phyloP scores from a whole-genome alignment of 2,113 vertebrate genomes.

The Hemiscyllium ocellatum region DNA sequence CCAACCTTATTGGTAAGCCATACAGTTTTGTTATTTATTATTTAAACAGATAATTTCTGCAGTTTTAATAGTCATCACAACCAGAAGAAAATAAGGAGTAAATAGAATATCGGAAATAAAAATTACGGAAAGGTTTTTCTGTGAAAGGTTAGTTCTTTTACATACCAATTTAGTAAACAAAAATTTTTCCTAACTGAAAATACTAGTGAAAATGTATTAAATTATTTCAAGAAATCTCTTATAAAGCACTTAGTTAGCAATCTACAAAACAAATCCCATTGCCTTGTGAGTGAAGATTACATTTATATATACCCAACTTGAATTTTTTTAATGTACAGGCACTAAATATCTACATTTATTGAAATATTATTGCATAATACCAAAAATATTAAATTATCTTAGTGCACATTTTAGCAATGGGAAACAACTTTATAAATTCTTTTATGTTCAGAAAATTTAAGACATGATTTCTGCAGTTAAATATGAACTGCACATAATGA shows the following conservation, averaged over 20 bases:
- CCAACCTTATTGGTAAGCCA: slow-evolving; percentile 70
- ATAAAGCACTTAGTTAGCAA: neutral
- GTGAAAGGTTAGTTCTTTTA: slow-evolving; percentile 8
- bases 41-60: slow-evolving; percentile 57
- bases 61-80: slow-evolving; percentile 45
- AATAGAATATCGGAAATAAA: slow-evolving; percentile 40
- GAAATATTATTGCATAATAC: neutral
- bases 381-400: neutral
- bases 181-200: slow-evolving; percentile 8
- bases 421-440: neutral
- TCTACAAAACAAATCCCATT: slow-evolving; percentile 4
- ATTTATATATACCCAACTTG: neutral
- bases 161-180: slow-evolving; percentile 28
- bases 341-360: neutral
- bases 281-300: neutral
- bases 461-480: neutral
- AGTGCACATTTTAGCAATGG: neutral
- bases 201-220: slow-evolving; percentile 6
- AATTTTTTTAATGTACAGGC: neutral
- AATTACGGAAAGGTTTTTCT: slow-evolving; percentile 19
- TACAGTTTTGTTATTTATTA: slow-evolving; percentile 61
- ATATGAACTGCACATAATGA: slow-evolving; percentile 15
- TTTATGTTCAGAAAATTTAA: neutral
- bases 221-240: neutral
- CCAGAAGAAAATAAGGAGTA: slow-evolving; percentile 41